A percentile compares a stretch with the other conserved stretches of the same genome.
Conservation (phyloP, 2,888 invertebrate species). For the Drosophila falleni region DNA sequence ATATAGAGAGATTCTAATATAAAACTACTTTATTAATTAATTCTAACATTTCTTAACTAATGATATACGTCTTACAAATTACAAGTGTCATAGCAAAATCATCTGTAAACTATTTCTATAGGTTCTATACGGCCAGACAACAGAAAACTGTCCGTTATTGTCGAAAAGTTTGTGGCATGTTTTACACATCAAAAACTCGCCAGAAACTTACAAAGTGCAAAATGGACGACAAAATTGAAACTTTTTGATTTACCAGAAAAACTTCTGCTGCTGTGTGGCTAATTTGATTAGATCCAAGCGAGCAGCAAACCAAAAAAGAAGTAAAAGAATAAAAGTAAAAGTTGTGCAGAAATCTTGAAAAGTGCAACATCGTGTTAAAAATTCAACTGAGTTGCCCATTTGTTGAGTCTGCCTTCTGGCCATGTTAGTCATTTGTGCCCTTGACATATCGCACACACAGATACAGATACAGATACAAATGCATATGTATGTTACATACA, state of each 20-base stretch:
- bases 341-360: conserved; percentile 47
- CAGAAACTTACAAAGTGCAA: conserved; percentile 36
- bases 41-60: background rate
- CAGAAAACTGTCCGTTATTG: conserved; percentile 7
- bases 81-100: background rate
- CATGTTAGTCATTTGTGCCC: conserved; percentile 27
- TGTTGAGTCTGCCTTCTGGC: conserved; percentile 8
- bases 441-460: conserved; percentile 30
- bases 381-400: conserved; percentile 4
- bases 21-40: too few species aligned
- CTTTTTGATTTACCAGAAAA: conserved; percentile 55
- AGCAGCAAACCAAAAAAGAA: conserved; percentile 21
- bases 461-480: conserved; percentile 5
- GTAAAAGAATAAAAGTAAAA: background rate
- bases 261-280: conserved; percentile 43
- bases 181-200: conserved; percentile 30
- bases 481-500: conserved; percentile 1
- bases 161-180: conserved; percentile 26
- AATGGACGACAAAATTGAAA: conserved; percentile 42
- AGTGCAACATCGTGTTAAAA: conserved; percentile 41
- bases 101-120: background rate
- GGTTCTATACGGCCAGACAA: background rate
- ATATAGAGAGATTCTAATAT: background rate
- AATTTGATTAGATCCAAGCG: conserved; percentile 65
- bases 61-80: background rate